Base-by-base conservation (phyloP, 2,113 vertebrate genomes). In the Addax nasomaculatus region DNA sequence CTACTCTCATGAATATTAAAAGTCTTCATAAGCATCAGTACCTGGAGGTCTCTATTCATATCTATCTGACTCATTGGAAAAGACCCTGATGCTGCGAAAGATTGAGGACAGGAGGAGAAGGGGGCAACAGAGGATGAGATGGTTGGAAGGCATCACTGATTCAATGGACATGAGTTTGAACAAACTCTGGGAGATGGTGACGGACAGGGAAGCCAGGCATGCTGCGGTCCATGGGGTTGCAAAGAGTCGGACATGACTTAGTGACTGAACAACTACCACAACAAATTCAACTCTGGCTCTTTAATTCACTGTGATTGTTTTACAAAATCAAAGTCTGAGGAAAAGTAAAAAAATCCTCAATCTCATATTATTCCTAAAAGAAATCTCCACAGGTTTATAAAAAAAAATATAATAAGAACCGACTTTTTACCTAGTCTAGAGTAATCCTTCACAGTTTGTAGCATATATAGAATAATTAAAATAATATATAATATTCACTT, bases 81-180 rank as follows among this genome's bases (percentile, higher is more conserved):
- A 73, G 19, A 73, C 10, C 21, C 10, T 70, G 10, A 73, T 13
- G 67, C 67, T 73, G 36, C 0, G 2, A 39, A 73, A 23, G 21
- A 25, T 3, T 39, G 67, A 70, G 67, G 67, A 23, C 36, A 73
- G 67, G 67, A 39, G 19, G 67, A 73, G 5, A 39, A 13, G n/a
- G 5, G 67, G 36, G 10, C 36, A 13, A 6, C 36, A 39, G n/a
- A 39, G 21, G 21, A 73, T 0, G 5, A 13, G 67, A 39, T 25
- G 36, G 10, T 39, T 23, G 19, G 36, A 73, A 23, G 67, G 36
- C 67, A 73, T 73, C 36, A 73, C 19, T 73, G 67, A 73, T 23
- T 39, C 10, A 25, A 73, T 73, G 19, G n/a, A 39, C 10, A 39
- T 73, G 19, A 73, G 67, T 39, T 73, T 39, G 36, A 39, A 10